Percentiles rank a stretch among this genome's conserved stretches.
These are phyloP conservation scores for Chelon labrosus DNA, from an alignment of 2,797 vertebrate species.

Conservation along the genomic window DNA sequence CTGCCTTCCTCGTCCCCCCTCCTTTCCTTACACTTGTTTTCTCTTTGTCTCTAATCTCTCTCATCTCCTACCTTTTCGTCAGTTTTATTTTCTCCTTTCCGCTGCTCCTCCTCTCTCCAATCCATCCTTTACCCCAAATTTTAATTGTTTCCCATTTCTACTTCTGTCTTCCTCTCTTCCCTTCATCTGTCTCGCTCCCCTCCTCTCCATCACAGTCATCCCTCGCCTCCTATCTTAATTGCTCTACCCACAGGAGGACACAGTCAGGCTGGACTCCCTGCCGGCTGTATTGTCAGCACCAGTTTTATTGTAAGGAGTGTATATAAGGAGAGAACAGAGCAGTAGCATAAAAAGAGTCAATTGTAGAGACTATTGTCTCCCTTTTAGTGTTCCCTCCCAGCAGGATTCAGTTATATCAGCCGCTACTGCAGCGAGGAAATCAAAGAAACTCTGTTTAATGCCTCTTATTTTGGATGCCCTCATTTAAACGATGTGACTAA, in stretches of 20 bases:
- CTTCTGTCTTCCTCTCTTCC: background rate
- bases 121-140: slow-evolving; percentile 16
- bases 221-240: slow-evolving; percentile 53
- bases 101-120: background rate
- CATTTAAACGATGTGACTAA: slow-evolving; percentile 22
- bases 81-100: background rate
- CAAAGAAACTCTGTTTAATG: slow-evolving; percentile 19
- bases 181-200: slow-evolving; percentile 7
- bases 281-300: slow-evolving; percentile 27
- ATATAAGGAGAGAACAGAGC: slow-evolving; percentile 38
- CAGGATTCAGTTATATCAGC: slow-evolving; percentile 25
- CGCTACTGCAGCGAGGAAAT: slow-evolving; percentile 30
- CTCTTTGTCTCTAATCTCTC: slow-evolving; percentile 16
- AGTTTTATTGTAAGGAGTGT: slow-evolving; percentile 28
- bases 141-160: slow-evolving; percentile 39
- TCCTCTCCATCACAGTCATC: slow-evolving; percentile 29
- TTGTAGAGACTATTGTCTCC: slow-evolving; percentile 39
- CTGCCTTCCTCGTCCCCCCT: slow-evolving; percentile 8
- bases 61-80: slow-evolving; percentile 2
- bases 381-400: slow-evolving; percentile 34
- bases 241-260: slow-evolving; percentile 50
- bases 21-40: slow-evolving; percentile 8
- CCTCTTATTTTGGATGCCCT: slow-evolving; percentile 24
- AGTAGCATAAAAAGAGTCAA: background rate
- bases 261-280: slow-evolving; percentile 16